Conservation (phyloP, 2,113 vertebrate species). For the Lepidothrix coronata region DNA sequence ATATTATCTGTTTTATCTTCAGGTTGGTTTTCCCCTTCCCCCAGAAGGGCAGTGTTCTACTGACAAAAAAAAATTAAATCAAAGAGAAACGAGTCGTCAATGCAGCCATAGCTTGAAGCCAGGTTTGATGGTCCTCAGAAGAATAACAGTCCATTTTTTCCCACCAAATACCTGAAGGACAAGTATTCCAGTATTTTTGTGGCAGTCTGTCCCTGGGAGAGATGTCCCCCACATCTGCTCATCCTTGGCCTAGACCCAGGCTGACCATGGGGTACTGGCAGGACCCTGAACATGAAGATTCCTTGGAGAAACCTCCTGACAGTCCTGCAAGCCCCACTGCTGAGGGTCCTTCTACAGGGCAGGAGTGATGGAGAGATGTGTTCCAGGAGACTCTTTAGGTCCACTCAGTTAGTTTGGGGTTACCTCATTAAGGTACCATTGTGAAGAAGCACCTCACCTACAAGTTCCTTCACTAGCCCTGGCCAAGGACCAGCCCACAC, state of each 20-base stretch:
- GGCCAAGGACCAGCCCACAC: background rate
- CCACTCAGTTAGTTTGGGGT: background rate
- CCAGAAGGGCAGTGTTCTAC: background rate
- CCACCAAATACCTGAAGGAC: background rate
- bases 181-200: background rate
- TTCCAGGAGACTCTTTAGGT: background rate
- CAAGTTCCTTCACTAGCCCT: background rate
- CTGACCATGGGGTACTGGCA: background rate
- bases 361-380: background rate
- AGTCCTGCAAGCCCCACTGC: background rate
- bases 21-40: background rate
- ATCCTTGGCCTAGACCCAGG: fast-evolving
- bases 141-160: background rate
- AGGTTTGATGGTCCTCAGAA: background rate
- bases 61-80: background rate
- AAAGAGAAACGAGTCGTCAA: background rate
- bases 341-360: background rate
- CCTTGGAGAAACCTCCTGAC: background rate
- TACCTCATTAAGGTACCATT: background rate
- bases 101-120: background rate
- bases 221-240: too few species aligned
- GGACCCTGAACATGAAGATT: background rate
- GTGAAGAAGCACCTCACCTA: background rate
- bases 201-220: background rate
- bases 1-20: background rate